Evolutionary conservation across 1,140 invertebrate species (phyloP).

Genomic region (Bradynema listronoti): DNA sequence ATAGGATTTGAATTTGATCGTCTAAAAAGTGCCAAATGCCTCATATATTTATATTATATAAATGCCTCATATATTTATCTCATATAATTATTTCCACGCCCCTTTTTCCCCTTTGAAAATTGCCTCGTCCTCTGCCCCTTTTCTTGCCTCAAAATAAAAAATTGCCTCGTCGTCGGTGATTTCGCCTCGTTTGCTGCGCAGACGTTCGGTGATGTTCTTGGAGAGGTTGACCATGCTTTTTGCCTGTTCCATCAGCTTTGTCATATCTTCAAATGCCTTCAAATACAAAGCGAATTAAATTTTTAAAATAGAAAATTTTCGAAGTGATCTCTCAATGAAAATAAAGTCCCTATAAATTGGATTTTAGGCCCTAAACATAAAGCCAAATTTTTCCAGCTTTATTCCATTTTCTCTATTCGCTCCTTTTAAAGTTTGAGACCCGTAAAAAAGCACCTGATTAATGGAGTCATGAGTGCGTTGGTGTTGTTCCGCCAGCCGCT

Average conservation of each 20-base stretch:
- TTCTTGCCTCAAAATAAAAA: too few species aligned
- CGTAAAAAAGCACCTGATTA: slow-evolving; percentile 46
- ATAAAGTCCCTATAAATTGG: too few species aligned
- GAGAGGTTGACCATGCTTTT: slow-evolving; percentile 92
- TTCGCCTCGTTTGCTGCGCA: slow-evolving; percentile 85
- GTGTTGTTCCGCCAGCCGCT: slow-evolving; percentile 78
- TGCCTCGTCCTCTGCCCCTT: too few species aligned
- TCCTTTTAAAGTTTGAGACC: neutral
- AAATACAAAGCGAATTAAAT: too few species aligned
- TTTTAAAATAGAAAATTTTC: too few species aligned
- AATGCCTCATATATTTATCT: too few species aligned
- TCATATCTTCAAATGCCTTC: slow-evolving; percentile 87
- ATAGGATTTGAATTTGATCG: slow-evolving; percentile 87
- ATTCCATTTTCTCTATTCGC: neutral
- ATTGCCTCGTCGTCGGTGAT: slow-evolving; percentile 93
- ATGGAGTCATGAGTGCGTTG: slow-evolving; percentile 84
- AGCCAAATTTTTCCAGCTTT: slow-evolving; percentile 18
- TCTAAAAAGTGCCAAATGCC: slow-evolving; percentile 60
- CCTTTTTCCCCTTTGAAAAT: slow-evolving; percentile 7
- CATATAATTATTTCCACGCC: neutral
- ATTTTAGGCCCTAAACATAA: slow-evolving; percentile 1
- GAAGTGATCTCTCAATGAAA: too few species aligned
- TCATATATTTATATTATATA: too few species aligned
- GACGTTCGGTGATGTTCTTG: slow-evolving; percentile 83
- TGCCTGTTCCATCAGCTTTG: slow-evolving; percentile 85